Base-by-base conservation (phyloP, 1,140 invertebrate species). In the Magallana ariakensis region DNA sequence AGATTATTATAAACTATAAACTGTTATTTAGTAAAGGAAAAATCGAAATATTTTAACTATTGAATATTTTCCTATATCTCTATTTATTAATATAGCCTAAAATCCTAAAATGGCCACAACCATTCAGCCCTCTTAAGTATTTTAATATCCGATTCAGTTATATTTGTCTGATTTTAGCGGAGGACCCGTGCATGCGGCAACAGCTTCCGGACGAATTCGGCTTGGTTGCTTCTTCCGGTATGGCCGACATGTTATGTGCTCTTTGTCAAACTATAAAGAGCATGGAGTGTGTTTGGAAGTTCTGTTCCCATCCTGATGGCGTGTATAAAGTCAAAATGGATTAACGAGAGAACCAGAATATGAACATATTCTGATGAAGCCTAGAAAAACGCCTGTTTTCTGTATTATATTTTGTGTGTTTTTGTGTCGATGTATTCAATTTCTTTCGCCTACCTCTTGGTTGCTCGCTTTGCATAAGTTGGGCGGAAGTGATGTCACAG, bases 401-500 rank as follows among this genome's bases (percentile, higher is more conserved):
- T 70, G 62, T 70, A 70, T n/a, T 70, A 70, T 46, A 46, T 46
- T 46, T 46, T 46, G 11, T 11, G 58, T 7, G 58, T 75, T 19
- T 26, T 26, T 75, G 22, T 15, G 22, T 13, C 22, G 2, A 13
- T 1, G 11, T 11, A 10, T 13, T 11, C 4, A 58, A 33, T 9
- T 55, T 54, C 33, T 53, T 26, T 11, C 55, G 1, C 54, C 7
- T 55, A 57, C 54, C 54, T 56, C 22, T 19, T 58, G 13, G 13
- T 19, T 19, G 11, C n/a, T 15, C 54, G 19, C 22, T 13, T 19
- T 33, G 54, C n/a, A 83, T 16, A 13, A 55, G 22, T 22, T 46
- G 13, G 22, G 22, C 26, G 82, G 56, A 57, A 33, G 82, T 56
- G 13, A 82, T 82, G 54, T 96, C 95, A 90, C 89, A 90, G n/a